phyloP scores from a whole-genome alignment of 2,888 invertebrate species.

The Baronia brevicornis region DNA sequence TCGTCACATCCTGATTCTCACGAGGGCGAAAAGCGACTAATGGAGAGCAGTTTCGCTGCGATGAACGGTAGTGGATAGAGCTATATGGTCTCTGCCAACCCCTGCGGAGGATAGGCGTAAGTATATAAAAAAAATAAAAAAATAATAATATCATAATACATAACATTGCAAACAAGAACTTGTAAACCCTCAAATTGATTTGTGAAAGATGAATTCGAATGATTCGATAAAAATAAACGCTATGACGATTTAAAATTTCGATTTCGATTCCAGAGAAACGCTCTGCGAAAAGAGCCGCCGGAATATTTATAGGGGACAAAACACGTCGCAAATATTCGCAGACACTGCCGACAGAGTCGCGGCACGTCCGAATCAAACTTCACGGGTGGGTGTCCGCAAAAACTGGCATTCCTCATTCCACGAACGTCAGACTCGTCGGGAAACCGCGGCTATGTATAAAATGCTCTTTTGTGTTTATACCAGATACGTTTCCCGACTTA shows the following conservation, averaged over 20 bases:
- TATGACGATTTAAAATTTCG: slow-evolving; percentile 24
- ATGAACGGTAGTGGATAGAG: too few species aligned
- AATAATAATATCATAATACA: too few species aligned
- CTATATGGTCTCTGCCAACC: too few species aligned
- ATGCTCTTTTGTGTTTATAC: too few species aligned
- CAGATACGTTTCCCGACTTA: too few species aligned
- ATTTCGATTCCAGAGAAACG: slow-evolving; percentile 48
- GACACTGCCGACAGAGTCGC: slow-evolving; percentile 42
- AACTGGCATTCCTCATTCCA: slow-evolving; percentile 31
- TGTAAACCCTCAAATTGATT: slow-evolving; percentile 15
- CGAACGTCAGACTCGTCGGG: slow-evolving; percentile 16
- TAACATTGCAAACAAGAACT: too few species aligned
- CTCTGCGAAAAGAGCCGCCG: slow-evolving; percentile 40
- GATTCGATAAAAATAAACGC: slow-evolving; percentile 25
- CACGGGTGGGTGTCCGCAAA: slow-evolving; percentile 60
- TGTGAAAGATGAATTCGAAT: slow-evolving; percentile 7
- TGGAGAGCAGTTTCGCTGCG: too few species aligned
- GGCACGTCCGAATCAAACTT: slow-evolving; percentile 45
- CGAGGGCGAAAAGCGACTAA: too few species aligned
- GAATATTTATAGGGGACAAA: slow-evolving; percentile 56
- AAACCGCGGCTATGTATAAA: too few species aligned
- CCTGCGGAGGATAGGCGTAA: too few species aligned
- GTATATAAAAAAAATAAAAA: too few species aligned
- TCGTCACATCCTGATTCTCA: too few species aligned
- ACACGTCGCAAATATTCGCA: slow-evolving; percentile 49